Conservation (phyloP, 2,797 vertebrate species). For the Hydrolagus colliei region DNA sequence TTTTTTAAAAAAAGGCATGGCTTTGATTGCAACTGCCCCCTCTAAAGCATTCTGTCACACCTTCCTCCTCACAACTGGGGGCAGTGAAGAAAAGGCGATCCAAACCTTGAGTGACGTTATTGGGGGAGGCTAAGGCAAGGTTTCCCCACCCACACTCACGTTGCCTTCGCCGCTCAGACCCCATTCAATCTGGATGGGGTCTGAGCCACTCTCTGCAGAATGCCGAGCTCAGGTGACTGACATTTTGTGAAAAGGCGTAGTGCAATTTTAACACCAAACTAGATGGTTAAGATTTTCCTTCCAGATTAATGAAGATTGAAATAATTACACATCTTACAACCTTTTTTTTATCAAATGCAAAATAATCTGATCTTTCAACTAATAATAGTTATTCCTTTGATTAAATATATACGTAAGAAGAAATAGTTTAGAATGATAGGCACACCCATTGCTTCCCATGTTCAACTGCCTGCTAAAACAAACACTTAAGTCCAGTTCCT, state of each 20-base stretch:
- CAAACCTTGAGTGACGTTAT: too few relatives aligned
- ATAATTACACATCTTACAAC: too few relatives aligned
- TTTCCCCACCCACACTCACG: conserved; percentile 3
- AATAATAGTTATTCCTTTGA: not conserved
- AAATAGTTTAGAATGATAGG: not conserved
- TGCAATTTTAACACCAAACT: not conserved
- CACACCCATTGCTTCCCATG: too few relatives aligned
- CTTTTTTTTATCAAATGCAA: not conserved
- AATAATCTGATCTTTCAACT: not conserved
- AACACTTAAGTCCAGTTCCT: not conserved
- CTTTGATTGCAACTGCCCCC: not conserved
- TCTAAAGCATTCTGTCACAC: not conserved
- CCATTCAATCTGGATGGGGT: not conserved
- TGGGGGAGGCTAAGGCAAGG: not conserved
- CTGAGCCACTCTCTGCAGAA: not conserved
- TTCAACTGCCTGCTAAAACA: not conserved
- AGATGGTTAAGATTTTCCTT: not conserved
- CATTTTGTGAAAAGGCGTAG: not conserved
- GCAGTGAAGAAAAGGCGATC: not conserved
- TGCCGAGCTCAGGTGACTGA: not conserved
- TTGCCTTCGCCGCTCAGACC: not conserved
- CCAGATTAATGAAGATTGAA: not conserved
- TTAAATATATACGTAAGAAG: not conserved
- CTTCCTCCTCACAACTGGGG: not conserved
- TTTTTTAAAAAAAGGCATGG: not conserved